Base-by-base conservation (phyloP, 2,797 vertebrate genomes). In the Toxotes lorentzi region DNA sequence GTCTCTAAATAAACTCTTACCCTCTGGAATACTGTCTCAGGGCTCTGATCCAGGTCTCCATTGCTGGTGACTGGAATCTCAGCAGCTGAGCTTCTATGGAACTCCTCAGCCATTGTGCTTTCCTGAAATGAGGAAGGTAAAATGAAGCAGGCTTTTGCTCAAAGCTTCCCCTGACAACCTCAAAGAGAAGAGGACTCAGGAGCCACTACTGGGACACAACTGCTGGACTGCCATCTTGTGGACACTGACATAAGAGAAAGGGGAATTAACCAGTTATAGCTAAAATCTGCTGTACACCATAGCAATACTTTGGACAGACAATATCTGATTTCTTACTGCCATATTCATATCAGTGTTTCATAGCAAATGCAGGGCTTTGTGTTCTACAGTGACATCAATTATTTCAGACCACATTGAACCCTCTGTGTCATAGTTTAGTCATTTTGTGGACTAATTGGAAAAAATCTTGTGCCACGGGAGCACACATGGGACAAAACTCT, bases 11-110 rank as follows among this genome's bases (percentile, higher is more conserved):
- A 43, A 27, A 53, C 13, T 24, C 92, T 93, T 94, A 99, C 98
- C 95, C 93, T 95, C 50, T 95, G 95, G 92, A 96, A 97, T 35
- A 91, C 89, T 12, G 94, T 92, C 51, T 97, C 96, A 0, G 94
- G 94, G 78, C 91, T 93, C 86, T 96, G 95, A 69, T 98, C 97
- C 73, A 97, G 89, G 61, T 97, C 97, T 79, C 98, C 97, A 68
- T 99, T 99, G 94, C 95, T 98, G 74, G 97, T 99, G 88, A 99
- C 96, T 19, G 97, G 93, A 86, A 99, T 98, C 94, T 99, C 98
- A 77, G 98, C 98, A 1, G 96, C 98, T 83, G 97, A 95, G 91
- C 95, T 97, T 96, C 95, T 97, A 14, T 96, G 96, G 77, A 93
- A 96, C 72, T 97, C 97, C 81, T 98, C 95, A 89, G 96, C 95